A percentile compares a stretch with the other conserved stretches of the same genome.
Evolutionary conservation across 2,888 invertebrate genomes (phyloP).

Genomic region (Volucella bombylans): DNA sequence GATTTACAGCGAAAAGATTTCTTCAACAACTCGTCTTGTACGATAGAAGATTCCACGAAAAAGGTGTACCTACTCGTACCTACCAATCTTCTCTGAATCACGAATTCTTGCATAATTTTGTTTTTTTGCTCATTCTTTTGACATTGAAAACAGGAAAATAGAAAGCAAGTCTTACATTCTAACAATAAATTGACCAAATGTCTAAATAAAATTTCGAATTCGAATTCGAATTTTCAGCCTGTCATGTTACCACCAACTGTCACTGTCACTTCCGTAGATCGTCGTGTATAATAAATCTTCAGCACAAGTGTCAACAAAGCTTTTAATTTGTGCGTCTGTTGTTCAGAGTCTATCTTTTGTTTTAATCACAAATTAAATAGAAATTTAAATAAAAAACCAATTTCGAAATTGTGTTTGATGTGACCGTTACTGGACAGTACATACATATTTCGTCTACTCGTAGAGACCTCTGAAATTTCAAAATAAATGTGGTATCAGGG

Average conservation of each 20-base stretch:
- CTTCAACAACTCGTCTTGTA: constrained; percentile 43
- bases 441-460: neutral
- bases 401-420: constrained; percentile 22
- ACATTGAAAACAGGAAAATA: neutral
- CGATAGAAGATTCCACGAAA: constrained; percentile 45
- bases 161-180: neutral
- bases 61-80: too few relatives aligned
- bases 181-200: constrained; percentile 61
- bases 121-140: neutral
- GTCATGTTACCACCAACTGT: constrained; percentile 25
- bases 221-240: constrained; percentile 18
- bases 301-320: constrained; percentile 9
- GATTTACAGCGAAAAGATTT: constrained; percentile 39
- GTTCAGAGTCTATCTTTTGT: neutral
- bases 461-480: constrained; percentile 11
- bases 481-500: constrained; percentile 33
- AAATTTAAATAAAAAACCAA: constrained; percentile 46
- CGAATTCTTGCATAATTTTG: constrained; percentile 63
- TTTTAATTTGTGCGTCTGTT: constrained; percentile 5
- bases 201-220: constrained; percentile 53
- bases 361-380: neutral
- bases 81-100: constrained; percentile 33
- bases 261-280: constrained; percentile 21
- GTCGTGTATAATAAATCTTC: constrained; percentile 39
- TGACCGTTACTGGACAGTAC: constrained; percentile 29